Conservation (phyloP, 1,140 invertebrate species). For the Gonioctena quinquepunctata region DNA sequence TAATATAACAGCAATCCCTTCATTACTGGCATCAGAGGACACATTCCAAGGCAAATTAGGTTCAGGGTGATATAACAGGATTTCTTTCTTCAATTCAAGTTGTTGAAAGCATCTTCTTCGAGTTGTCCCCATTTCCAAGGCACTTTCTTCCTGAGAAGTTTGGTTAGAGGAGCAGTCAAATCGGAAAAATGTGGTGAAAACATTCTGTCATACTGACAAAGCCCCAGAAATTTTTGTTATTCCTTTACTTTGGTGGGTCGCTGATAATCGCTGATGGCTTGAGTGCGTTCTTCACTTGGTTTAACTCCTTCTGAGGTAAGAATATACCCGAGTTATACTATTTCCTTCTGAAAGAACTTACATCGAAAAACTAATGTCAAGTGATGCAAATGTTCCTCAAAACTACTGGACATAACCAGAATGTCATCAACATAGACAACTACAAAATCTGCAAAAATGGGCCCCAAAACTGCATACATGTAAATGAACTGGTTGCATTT, state of each 20-base stretch:
- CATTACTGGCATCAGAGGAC: not conserved
- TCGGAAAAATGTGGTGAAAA: constrained; percentile 26
- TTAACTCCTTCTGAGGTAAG: not conserved
- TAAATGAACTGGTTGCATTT: not conserved
- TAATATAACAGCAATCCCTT: not conserved
- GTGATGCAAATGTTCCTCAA: constrained; percentile 6
- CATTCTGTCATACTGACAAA: constrained; percentile 27
- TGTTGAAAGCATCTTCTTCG: constrained; percentile 7
- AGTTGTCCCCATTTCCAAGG: constrained; percentile 8
- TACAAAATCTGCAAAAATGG: not conserved
- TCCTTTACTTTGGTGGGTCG: constrained; percentile 29
- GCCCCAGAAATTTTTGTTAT: constrained; percentile 32
- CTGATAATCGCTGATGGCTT: constrained; percentile 25
- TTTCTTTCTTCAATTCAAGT: not conserved
- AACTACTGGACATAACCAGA: not conserved
- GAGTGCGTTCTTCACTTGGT: not conserved
- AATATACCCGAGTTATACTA: constrained; percentile 4
- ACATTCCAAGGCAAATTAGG: not conserved
- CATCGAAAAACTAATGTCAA: constrained; percentile 4
- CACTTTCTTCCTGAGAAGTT: constrained; percentile 1
- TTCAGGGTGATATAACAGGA: not conserved
- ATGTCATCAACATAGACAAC: not conserved
- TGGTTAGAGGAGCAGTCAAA: not conserved
- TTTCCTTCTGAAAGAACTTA: not conserved
- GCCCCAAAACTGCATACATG: not conserved